Percentiles rank a stretch among this genome's conserved stretches.
Conservation (phyloP, 2,797 vertebrate species). For the Discoglossus pictus region DNA sequence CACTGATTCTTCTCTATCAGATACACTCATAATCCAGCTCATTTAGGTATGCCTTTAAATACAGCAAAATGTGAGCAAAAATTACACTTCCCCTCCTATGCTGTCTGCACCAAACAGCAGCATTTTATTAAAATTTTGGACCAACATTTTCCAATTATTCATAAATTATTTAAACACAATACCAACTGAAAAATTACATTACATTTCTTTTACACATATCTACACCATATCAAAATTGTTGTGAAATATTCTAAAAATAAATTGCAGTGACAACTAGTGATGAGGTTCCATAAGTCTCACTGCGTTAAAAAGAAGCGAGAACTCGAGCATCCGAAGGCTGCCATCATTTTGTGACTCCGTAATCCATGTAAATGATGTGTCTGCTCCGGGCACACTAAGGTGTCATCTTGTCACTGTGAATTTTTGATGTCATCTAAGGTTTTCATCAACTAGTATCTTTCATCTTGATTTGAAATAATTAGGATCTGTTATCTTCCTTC, state of each 20-base stretch:
- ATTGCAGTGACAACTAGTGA: neutral
- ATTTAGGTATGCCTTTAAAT: no score
- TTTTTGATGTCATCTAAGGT: conserved; percentile 38
- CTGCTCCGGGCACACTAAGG: conserved; percentile 9
- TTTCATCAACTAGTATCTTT: conserved; percentile 42
- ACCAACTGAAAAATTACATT: no score
- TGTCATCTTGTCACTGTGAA: conserved; percentile 44
- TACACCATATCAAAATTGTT: no score
- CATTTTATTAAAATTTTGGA: no score
- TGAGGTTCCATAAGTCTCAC: neutral
- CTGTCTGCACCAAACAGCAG: no score
- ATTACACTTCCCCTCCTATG: no score
- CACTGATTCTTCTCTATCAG: no score
- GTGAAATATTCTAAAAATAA: conserved; percentile 1
- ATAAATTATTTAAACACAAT: no score
- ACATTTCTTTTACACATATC: no score
- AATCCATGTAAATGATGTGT: conserved; percentile 35
- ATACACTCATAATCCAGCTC: no score
- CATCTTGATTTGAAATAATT: conserved; percentile 49
- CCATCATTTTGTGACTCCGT: conserved; percentile 16
- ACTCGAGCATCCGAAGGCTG: conserved; percentile 15
- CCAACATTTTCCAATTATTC: no score
- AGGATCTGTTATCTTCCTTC: conserved; percentile 14
- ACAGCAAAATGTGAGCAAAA: no score
- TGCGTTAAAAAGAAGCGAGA: conserved; percentile 19